Base-by-base conservation (phyloP, 2,797 vertebrate genomes). In the Takifugu ocellatus region DNA sequence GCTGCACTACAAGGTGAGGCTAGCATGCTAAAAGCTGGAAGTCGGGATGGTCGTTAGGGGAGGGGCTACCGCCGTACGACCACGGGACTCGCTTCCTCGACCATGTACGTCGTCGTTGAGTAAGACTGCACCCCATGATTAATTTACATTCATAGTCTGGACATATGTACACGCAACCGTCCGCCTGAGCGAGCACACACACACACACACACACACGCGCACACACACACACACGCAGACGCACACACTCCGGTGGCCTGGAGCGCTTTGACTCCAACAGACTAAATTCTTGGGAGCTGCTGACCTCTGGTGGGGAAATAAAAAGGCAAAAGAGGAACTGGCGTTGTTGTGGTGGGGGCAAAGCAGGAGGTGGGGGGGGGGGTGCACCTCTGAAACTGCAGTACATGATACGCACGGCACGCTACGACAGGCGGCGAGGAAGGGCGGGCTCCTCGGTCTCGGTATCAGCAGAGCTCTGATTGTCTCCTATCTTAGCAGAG, bases 81-180 rank as follows among this genome's bases (percentile, higher is more conserved):
- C 65, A 74, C 48, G 44, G 68, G 68, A 70, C 44, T 46, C 0
- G 42, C 61, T 70, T 72, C 61, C 48, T 56, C 61, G 54, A 63
- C 62, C 50, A 12, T 43, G 16, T 51, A 48, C 42, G 52, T 16
- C 42, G 55, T 26, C 63, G 52, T 49, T 7, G 12, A 69, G 61
- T 60, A 59, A 1, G 43, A 60, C 66, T 80, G 72, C 54, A 50
- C 63, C 66, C 74, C 72, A 68, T 59, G 67, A 67, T 68, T 61
- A 75, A 76, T 79, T 87, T 88, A 90, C 87, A 90, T 89, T 89
- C 89, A 86, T 82, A 74, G 87, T 87, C 82, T 79, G 82, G 72
- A 85, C 79, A 74, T 64, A 65, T 78, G 60, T 14, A 66, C 81
- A 68, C 70, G 16, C 44, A 51, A 72, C 70, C 56, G n/a, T 46